Conservation (phyloP, 2,113 vertebrate genomes). For the Pseudorectes ferrugineus region DNA sequence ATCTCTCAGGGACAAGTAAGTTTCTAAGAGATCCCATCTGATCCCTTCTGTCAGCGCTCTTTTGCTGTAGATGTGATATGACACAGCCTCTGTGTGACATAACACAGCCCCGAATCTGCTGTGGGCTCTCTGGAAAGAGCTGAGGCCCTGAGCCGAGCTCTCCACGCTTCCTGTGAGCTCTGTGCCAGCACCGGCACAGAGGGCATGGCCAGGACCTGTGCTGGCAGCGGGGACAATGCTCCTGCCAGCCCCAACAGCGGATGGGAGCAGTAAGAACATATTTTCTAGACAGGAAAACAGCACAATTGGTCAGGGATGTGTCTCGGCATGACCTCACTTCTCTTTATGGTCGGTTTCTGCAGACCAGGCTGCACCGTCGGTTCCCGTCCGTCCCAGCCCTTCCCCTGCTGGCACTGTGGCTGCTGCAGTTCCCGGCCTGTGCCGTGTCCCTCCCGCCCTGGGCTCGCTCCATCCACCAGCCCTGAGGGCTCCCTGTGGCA, state of each 20-base stretch:
- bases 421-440: background rate
- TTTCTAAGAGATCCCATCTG: background rate
- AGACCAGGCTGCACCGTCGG: background rate
- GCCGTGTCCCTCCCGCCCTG: rapidly evolving
- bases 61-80: background rate
- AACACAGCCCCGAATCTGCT: rapidly evolving
- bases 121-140: rapidly evolving
- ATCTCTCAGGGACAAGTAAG: background rate
- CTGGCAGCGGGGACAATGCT: background rate
- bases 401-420: rapidly evolving
- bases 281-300: constrained; percentile 2
- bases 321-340: background rate
- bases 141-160: rapidly evolving
- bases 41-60: rapidly evolving
- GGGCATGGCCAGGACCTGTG: rapidly evolving
- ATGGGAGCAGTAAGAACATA: background rate
- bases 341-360: background rate
- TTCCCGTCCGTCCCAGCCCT: background rate
- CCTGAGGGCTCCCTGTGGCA: rapidly evolving
- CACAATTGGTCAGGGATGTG: constrained; percentile 5
- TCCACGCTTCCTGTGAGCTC: rapidly evolving
- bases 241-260: background rate
- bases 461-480: background rate
- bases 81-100: background rate
- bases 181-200: rapidly evolving